Evolutionary conservation across 1,140 invertebrate genomes (phyloP).

Genomic region (Stegodyphus mimosarum): DNA sequence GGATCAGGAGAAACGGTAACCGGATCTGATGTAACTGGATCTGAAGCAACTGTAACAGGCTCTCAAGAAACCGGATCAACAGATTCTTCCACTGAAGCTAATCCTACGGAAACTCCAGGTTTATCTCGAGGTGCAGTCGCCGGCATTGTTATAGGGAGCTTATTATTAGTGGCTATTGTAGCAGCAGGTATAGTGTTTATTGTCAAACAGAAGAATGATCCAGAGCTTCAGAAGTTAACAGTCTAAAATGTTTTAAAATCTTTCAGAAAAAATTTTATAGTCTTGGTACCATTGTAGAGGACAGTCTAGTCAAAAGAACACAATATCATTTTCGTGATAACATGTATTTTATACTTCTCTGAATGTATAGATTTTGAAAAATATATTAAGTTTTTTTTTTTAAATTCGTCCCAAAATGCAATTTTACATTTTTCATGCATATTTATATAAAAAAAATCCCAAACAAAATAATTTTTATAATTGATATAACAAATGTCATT

Average conservation of each 20-base stretch:
- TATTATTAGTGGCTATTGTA: conserved; percentile 25
- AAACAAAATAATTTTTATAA: too few species aligned
- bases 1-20: background rate
- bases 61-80: background rate
- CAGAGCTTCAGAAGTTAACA: conserved; percentile 21
- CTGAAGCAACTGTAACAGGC: conserved; percentile 6
- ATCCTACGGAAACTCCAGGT: conserved; percentile 5
- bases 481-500: too few species aligned
- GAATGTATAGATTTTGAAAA: too few species aligned
- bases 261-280: too few species aligned
- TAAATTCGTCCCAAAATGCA: too few species aligned
- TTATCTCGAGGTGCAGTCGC: conserved; percentile 27
- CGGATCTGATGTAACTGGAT: background rate
- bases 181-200: conserved; percentile 45
- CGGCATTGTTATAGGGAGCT: conserved; percentile 42
- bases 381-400: too few species aligned
- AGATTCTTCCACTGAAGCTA: background rate
- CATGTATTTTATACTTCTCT: too few species aligned
- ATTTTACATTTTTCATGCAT: too few species aligned
- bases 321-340: background rate
- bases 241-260: too few species aligned
- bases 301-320: too few species aligned
- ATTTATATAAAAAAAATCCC: too few species aligned
- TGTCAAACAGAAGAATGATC: conserved; percentile 17
- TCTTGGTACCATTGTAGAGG: too few species aligned